Conservation (phyloP, 35 echinoderm and acorn worm genomes). For the Patiria miniata region DNA sequence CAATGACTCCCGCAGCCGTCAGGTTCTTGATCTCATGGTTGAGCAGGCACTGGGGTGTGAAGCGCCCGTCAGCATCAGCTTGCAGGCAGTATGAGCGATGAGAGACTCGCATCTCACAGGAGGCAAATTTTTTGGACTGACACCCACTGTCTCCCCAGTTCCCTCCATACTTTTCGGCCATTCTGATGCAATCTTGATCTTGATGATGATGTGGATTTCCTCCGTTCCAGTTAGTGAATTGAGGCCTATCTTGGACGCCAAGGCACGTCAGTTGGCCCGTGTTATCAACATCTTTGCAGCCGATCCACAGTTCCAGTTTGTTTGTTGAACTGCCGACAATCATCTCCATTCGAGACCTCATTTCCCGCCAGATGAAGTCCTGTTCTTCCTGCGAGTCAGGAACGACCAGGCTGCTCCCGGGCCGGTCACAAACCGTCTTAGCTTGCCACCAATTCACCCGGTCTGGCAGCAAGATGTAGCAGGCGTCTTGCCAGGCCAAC, state of each 20-base stretch:
- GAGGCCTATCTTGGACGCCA: not conserved
- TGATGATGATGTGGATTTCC: not conserved
- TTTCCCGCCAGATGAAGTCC: no score
- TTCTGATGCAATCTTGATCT: not conserved
- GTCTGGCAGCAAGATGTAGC: no score
- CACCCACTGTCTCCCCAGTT: not conserved
- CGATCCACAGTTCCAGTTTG: not conserved
- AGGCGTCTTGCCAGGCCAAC: no score
- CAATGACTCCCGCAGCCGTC: no score
- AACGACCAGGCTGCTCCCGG: no score
- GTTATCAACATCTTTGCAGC: not conserved
- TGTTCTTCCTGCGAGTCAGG: no score
- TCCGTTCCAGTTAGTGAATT: not conserved
- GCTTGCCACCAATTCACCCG: not conserved
- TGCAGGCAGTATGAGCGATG: no score
- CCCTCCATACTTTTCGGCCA: not conserved
- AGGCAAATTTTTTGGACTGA: not conserved
- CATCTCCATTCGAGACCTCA: not conserved
- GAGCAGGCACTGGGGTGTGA: no score
- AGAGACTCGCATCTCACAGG: slow-evolving; percentile 17
- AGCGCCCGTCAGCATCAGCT: no score
- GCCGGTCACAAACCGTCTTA: not conserved
- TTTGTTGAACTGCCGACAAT: not conserved
- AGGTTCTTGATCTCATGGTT: no score
- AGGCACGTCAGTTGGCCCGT: not conserved